A percentile compares a stretch with the other conserved stretches of the same genome.
Evolutionary conservation across 37 sponge, comb jelly and placozoan species (phyloP).

Genomic region (Oopsacas minuta): DNA sequence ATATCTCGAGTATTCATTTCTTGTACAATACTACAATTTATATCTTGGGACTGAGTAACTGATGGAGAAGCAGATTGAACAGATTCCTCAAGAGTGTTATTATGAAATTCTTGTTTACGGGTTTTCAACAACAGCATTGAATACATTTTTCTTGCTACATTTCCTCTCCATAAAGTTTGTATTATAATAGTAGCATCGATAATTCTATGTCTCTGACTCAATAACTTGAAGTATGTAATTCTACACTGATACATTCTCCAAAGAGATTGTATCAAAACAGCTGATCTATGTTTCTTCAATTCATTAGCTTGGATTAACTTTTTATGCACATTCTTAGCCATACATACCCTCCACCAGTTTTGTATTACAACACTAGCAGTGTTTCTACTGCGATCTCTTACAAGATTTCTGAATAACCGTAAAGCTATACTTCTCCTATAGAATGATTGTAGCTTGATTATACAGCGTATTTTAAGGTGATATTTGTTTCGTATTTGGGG

Average conservation of each 20-base stretch:
- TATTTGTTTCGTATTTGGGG: background rate
- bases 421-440: background rate
- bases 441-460: background rate
- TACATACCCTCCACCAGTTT: slow-evolving; percentile 3
- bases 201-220: background rate
- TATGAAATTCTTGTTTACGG: background rate
- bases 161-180: background rate
- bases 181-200: background rate
- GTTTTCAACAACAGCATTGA: background rate
- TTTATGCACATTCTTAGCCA: background rate
- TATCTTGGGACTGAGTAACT: too few relatives aligned
- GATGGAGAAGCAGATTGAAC: background rate
- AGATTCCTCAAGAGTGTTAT: background rate
- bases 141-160: background rate
- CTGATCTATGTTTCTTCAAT: background rate
- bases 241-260: background rate
- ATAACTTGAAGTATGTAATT: background rate
- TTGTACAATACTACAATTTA: background rate
- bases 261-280: background rate
- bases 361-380: background rate
- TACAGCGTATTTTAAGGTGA: background rate
- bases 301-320: background rate
- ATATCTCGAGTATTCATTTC: background rate
- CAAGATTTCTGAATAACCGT: background rate
- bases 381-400: background rate